phyloP scores from a whole-genome alignment of 2,113 vertebrate species.

The Piaya cayana region DNA sequence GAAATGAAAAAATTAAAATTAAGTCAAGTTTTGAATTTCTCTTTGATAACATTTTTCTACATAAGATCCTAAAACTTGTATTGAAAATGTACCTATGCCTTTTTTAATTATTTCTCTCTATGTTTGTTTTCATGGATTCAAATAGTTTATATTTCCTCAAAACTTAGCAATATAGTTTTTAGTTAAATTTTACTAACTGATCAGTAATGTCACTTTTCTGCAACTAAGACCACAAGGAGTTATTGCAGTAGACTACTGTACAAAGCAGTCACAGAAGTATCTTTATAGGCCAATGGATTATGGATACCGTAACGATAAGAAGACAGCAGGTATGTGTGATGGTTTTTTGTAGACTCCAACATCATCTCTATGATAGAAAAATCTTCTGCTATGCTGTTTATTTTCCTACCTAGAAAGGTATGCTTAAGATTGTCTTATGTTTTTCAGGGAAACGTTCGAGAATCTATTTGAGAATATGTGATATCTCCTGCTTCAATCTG shows the following conservation, averaged over 20 bases:
- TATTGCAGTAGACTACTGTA: background rate
- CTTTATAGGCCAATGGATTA: background rate
- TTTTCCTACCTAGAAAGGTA: background rate
- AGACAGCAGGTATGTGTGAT: fast-evolving
- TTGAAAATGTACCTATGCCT: background rate
- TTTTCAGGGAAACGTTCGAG: background rate
- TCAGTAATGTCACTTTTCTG: background rate
- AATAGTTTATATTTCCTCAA: background rate
- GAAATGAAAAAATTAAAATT: background rate
- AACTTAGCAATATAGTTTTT: background rate
- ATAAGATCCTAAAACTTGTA: background rate
- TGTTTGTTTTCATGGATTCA: background rate
- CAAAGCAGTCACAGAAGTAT: background rate
- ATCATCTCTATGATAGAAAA: background rate
- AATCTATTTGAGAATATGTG: background rate
- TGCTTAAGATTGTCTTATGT: background rate
- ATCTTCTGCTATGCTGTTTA: background rate
- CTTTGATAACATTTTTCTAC: background rate
- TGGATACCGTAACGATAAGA: background rate
- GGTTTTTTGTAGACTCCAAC: background rate
- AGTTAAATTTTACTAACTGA: background rate
- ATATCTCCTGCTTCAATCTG: background rate
- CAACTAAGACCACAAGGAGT: background rate
- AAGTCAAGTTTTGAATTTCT: background rate
- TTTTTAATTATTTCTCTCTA: background rate